Evolutionary conservation across 2,888 invertebrate species (phyloP).

Genomic region (Mythimna vitellina): DNA sequence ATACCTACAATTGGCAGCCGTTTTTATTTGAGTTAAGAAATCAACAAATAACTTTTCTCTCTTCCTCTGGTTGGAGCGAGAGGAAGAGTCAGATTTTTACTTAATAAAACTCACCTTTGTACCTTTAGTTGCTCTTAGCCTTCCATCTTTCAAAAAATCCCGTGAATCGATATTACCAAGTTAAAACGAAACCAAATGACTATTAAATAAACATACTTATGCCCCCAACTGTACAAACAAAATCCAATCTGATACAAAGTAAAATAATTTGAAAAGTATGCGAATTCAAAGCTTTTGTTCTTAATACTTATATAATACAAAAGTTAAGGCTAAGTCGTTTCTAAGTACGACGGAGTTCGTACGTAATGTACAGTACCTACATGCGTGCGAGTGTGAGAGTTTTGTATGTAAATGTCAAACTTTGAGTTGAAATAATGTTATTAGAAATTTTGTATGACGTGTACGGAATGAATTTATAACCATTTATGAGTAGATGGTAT

Average conservation of each 20-base stretch:
- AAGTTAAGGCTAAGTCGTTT: conserved; percentile 59
- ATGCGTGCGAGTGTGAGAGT: conserved; percentile 13
- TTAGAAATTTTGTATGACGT: conserved; percentile 18
- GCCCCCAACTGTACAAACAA: conserved; percentile 13
- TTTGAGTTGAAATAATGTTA: conserved; percentile 38
- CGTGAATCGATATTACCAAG: too few relatives aligned
- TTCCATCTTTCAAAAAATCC: too few relatives aligned
- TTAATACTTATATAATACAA: conserved; percentile 55
- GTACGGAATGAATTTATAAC: conserved; percentile 8
- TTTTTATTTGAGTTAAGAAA: too few relatives aligned
- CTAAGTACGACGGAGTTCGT: conserved; percentile 46
- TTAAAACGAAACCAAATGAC: background rate
- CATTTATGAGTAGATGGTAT: background rate
- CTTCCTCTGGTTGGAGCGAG: too few relatives aligned
- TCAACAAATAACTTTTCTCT: too few relatives aligned
- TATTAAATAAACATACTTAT: background rate
- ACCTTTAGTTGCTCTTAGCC: too few relatives aligned
- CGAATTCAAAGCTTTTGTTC: conserved; percentile 55
- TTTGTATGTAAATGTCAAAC: conserved; percentile 23
- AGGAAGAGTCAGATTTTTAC: too few relatives aligned
- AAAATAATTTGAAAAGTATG: conserved; percentile 61
- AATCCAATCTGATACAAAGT: conserved; percentile 45
- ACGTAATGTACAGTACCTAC: background rate
- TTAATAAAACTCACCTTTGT: too few relatives aligned
- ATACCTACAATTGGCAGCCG: too few relatives aligned